Percentiles rank a stretch among this genome's conserved stretches.
These are phyloP conservation scores for Hydrozoanthus tunicans DNA, from an alignment of 64 coral and sea anemone species.

Conservation along the genomic window DNA sequence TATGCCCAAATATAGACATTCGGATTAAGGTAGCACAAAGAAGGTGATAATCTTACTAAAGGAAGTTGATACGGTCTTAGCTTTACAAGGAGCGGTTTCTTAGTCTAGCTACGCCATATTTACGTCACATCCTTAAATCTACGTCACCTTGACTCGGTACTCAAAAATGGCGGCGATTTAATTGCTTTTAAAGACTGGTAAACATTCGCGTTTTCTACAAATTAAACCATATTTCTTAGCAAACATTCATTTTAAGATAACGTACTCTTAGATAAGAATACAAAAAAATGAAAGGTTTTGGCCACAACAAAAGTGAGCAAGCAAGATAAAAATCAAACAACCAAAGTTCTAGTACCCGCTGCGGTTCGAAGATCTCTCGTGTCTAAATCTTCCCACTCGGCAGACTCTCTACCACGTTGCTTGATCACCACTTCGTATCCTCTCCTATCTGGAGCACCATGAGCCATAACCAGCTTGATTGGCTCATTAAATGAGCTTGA, in stretches of 20 bases:
- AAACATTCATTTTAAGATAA: neutral
- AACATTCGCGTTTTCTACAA: no score
- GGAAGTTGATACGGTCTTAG: no score
- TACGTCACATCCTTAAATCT: no score
- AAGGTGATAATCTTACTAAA: no score
- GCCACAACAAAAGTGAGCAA: neutral
- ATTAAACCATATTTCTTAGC: no score
- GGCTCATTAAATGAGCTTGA: neutral
- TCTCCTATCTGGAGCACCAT: constrained; percentile 22
- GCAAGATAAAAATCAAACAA: neutral
- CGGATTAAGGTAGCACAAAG: no score
- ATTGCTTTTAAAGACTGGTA: no score
- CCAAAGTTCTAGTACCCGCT: neutral
- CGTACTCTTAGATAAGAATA: neutral
- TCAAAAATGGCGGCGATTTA: no score
- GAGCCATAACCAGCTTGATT: constrained; percentile 17
- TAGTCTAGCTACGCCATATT: no score
- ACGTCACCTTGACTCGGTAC: no score
- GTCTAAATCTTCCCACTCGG: constrained; percentile 17
- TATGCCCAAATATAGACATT: no score
- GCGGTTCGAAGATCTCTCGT: constrained; percentile 17
- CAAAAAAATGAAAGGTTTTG: neutral
- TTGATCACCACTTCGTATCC: constrained; percentile 54
- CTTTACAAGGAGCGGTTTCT: no score
- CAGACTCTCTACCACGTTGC: constrained; percentile 5